Conservation (phyloP, 1,140 invertebrate genomes). For the Planococcus citri region DNA sequence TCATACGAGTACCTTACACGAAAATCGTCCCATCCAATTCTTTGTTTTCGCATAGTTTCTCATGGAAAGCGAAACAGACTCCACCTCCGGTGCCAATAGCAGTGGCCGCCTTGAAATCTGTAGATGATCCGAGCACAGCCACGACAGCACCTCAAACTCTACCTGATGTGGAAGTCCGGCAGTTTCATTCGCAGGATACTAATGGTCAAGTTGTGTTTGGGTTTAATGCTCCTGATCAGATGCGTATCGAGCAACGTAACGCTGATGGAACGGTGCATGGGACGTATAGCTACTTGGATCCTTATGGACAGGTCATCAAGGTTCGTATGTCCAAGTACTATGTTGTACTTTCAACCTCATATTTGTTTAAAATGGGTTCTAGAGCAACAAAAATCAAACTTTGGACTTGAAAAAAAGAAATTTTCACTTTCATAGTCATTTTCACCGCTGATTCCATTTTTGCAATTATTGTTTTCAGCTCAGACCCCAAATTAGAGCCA, state of each 20-base stretch:
- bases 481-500: too few species aligned
- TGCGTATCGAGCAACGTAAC: constrained; percentile 30
- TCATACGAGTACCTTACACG: not conserved
- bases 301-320: constrained; percentile 32
- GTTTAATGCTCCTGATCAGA: constrained; percentile 29
- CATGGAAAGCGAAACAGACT: not conserved
- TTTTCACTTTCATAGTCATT: too few species aligned
- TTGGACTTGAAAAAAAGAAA: too few species aligned
- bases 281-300: constrained; percentile 34
- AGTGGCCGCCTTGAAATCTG: not conserved
- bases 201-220: constrained; percentile 28
- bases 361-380: too few species aligned
- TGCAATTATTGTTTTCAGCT: too few species aligned
- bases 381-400: too few species aligned
- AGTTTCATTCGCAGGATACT: constrained; percentile 28
- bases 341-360: too few species aligned
- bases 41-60: not conserved
- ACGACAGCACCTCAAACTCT: not conserved
- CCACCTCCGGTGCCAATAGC: not conserved
- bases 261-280: constrained; percentile 33
- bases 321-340: constrained; percentile 25
- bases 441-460: too few species aligned
- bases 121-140: not conserved
- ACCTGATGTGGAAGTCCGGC: constrained; percentile 22
- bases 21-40: not conserved